Evolutionary conservation across 1,140 invertebrate genomes (phyloP), one percentile per base, ranked within the genome.

Genomic region (Pogonomyrmex barbatus): DNA sequence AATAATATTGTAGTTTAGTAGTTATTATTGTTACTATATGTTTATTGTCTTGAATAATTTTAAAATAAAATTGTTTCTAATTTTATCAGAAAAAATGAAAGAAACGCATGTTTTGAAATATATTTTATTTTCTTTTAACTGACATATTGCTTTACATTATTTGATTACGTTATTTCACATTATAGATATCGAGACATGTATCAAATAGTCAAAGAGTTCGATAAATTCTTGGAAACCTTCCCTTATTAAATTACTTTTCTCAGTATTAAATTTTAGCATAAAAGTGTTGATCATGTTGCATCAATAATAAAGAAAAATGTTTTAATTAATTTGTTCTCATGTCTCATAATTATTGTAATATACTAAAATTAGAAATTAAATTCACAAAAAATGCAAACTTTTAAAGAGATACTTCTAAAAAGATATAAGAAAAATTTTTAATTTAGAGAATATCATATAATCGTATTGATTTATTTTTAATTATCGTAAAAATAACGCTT

Each of bases 201-300:
- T 47, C 33, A 4, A 36, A 45, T 30, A 54, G 14, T 63, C 42
- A 24, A 24, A 24, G 24, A 24, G 24, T 60, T 73, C 14, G 42
- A 60, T 82, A 39, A 39, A 60, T 73, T 68, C 24, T 52, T 14
- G 42, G 36, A 68, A 56, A 24, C 52, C 17, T 45, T n/a, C 24
- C 24, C 42, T 82, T 82, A 73, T 82, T 60, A 73, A 82, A 82
- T 82, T 82, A 73, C 76, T 65, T 10, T 10, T 14, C 4, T 5
- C 65, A 56, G 54, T 58, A 58, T 10, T 60, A 39, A 30, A 47
- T 8, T n/a, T 82, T 24, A 24, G 24, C 39, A 33, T 50, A 82
- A 73, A 73, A 60, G 17, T 73, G 73, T 68, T 30, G 52, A 47
- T 71, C 33, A 54, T 0, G 39, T 42, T 58, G 47, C 36, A 71